These are phyloP conservation scores for Amblyjoppa proteus DNA, from an alignment of 2,888 invertebrate species.

Conservation along the genomic window DNA sequence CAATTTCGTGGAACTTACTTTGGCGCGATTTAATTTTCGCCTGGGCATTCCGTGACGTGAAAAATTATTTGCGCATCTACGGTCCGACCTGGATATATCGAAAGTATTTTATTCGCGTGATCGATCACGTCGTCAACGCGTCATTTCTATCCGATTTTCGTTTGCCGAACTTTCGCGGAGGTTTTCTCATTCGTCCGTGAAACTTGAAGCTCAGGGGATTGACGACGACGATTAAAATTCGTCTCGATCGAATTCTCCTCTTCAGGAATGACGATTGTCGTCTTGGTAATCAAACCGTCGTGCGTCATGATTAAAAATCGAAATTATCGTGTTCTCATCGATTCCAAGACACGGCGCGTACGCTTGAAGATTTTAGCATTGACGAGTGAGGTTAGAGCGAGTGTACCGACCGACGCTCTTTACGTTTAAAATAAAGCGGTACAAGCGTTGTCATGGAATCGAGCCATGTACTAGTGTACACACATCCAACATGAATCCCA, in stretches of 20 bases:
- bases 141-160: not conserved
- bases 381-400: constrained; percentile 14
- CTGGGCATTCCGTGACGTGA: constrained; percentile 18
- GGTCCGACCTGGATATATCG: constrained; percentile 42
- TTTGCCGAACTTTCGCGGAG: not conserved
- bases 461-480: not conserved
- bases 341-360: not conserved
- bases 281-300: constrained; percentile 16
- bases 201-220: constrained; percentile 9
- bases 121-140: not conserved
- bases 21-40: constrained; percentile 2
- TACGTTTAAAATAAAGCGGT: constrained; percentile 18
- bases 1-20: constrained; percentile 41
- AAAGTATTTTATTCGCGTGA: not conserved
- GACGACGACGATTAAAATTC: not conserved
- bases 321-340: not conserved
- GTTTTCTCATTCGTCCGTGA: not conserved
- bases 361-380: constrained; percentile 28
- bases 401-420: not conserved
- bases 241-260: not conserved
- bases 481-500: not conserved
- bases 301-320: constrained; percentile 32
- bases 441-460: constrained; percentile 53
- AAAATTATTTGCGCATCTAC: constrained; percentile 31
- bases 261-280: not conserved